phyloP scores from a whole-genome alignment of 30 jellyfish, hydroid and myxozoan genomes.

The Aurelia coerulea region DNA sequence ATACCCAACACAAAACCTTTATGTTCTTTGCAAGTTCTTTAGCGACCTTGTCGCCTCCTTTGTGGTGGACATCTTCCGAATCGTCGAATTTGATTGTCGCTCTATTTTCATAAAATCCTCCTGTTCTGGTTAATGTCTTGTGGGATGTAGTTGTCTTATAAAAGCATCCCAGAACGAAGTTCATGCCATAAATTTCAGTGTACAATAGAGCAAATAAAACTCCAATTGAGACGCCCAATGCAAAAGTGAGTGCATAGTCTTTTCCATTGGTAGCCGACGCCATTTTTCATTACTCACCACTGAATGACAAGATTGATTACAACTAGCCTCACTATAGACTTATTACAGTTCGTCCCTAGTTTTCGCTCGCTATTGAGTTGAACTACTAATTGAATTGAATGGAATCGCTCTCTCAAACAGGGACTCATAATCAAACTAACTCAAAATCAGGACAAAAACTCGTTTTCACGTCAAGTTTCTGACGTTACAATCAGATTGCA shows the following conservation, averaged over 20 bases:
- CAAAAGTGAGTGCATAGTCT: slow-evolving; percentile 16
- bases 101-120: not conserved
- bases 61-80: slow-evolving; percentile 49
- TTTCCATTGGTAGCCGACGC: not conserved
- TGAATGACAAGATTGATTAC: too few species aligned
- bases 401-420: too few species aligned
- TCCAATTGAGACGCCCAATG: slow-evolving; percentile 71
- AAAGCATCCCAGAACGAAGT: slow-evolving; percentile 25
- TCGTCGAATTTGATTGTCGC: slow-evolving; percentile 45
- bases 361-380: too few species aligned
- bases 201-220: slow-evolving; percentile 55
- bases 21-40: slow-evolving; percentile 53
- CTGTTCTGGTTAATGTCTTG: not conserved
- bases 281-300: not conserved
- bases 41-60: slow-evolving; percentile 84
- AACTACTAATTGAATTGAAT: too few species aligned
- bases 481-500: too few species aligned
- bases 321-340: too few species aligned
- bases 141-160: not conserved
- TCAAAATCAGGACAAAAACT: too few species aligned
- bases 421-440: too few species aligned
- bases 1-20: slow-evolving; percentile 89
- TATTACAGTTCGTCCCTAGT: too few species aligned
- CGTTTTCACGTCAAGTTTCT: too few species aligned
- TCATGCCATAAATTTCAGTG: slow-evolving; percentile 23